Base-by-base conservation (phyloP, 2,888 invertebrate genomes). In the Philereme vetulata region DNA sequence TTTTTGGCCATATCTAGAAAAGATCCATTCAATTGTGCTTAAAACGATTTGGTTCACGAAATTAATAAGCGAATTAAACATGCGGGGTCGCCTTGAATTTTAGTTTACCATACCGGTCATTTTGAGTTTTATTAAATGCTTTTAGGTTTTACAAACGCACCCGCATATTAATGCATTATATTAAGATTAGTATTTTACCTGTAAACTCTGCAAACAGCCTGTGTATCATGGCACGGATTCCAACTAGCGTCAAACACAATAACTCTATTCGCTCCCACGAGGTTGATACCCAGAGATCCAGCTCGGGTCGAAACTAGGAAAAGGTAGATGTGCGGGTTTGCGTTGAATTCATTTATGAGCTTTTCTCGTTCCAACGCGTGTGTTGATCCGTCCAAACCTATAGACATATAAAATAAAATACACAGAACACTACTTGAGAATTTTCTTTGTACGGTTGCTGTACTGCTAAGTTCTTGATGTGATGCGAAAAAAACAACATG, bases 191-290 rank as follows among this genome's bases (percentile, higher is more conserved):
- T 21, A 7, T 36, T 36, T 49, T 50, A 61, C 93, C 96, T 94
- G 82, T 98, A 98, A 44, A 99, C 98, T 71, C 99, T 93, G 84
- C 99, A 99, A 9, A 99, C 98, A 36, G 99, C 99, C 92, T 98
- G 98, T 0, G 98, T 97, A 81, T 99, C 99, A 78, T 99, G 99
- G 80, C 99, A 99, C 1, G 99, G 99, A 92, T 99, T 99, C 99
- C 99, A 99, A 43, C 98, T 98, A 9, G 99, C 99, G 85, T 99
- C 99, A 78, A 99, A 96, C 51, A 99, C 98, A 45, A 99, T 96
- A 4, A 99, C 99, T 38, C 99, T 94, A 88, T 99, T 99, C 0
- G 99, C 99, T 10, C 99, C 98, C 21, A 98, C 97, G 65, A 99
- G 93, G 91, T 99, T 99, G 68, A 99, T 99, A 6, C 99, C 99